Evolutionary conservation across 2,888 invertebrate genomes (phyloP).

Genomic region (Euzophera pinguis): DNA sequence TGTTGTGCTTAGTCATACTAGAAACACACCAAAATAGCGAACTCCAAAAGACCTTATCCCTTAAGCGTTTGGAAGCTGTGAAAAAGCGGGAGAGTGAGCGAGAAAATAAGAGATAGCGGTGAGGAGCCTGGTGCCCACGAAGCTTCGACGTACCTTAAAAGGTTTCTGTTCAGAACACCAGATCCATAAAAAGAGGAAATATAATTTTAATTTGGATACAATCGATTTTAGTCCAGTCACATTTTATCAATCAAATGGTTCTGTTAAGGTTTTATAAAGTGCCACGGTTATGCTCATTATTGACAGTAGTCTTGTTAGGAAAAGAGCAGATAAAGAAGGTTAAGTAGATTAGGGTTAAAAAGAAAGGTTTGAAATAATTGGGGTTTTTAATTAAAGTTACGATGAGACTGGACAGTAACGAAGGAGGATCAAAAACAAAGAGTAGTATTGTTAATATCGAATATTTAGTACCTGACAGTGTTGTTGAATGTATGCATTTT

Average conservation of each 20-base stretch:
- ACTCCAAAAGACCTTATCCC: slow-evolving; percentile 41
- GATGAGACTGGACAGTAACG: slow-evolving; percentile 18
- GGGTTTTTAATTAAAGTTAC: slow-evolving; percentile 14
- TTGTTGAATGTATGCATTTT: slow-evolving; percentile 91
- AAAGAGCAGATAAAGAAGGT: slow-evolving; percentile 9
- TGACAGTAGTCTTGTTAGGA: not conserved
- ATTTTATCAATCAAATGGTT: slow-evolving; percentile 1
- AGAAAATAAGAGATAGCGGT: slow-evolving; percentile 45
- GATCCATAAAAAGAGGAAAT: slow-evolving; percentile 71
- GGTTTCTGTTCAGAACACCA: slow-evolving; percentile 73
- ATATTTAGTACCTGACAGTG: slow-evolving; percentile 84
- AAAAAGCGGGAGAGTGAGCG: slow-evolving; percentile 58
- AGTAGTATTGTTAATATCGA: slow-evolving; percentile 15
- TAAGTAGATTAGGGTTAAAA: not conserved
- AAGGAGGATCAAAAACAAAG: slow-evolving; percentile 18
- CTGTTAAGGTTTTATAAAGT: not conserved
- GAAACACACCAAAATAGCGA: slow-evolving; percentile 29
- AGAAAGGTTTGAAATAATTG: slow-evolving; percentile 9
- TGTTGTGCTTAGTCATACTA: slow-evolving; percentile 44
- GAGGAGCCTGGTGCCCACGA: slow-evolving; percentile 44
- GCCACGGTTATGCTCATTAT: not conserved
- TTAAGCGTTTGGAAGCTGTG: slow-evolving; percentile 43
- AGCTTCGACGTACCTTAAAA: slow-evolving; percentile 75
- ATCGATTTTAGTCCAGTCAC: slow-evolving; percentile 25
- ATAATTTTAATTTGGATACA: slow-evolving; percentile 47